Conservation (phyloP, 2,113 vertebrate species). For the Lethenteron reissneri region DNA sequence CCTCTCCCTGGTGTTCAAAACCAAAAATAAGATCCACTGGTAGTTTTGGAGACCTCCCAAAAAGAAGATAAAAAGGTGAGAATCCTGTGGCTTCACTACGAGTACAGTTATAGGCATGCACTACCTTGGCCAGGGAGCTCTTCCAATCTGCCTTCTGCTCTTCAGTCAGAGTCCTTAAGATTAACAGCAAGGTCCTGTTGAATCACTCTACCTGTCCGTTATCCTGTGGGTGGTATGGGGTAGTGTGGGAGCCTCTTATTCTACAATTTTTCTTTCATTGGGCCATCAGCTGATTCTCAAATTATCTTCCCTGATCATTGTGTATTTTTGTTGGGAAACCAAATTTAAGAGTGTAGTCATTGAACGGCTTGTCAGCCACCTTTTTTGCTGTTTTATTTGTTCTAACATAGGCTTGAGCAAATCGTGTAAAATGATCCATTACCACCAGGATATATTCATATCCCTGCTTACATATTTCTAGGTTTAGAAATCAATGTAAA, state of each 20-base stretch:
- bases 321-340: slow-evolving; percentile 7
- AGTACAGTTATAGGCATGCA: too few relatives aligned
- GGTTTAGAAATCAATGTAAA: slow-evolving; percentile 10
- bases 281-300: slow-evolving; percentile 8
- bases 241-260: slow-evolving; percentile 3
- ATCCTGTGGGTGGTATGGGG: slow-evolving; percentile 4
- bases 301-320: slow-evolving; percentile 4
- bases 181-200: not conserved
- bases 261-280: not conserved
- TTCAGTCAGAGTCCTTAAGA: not conserved
- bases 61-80: too few relatives aligned
- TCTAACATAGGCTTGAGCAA: slow-evolving; percentile 6
- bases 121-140: too few relatives aligned
- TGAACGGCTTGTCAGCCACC: slow-evolving; percentile 7
- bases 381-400: slow-evolving; percentile 7
- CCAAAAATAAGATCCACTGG: too few relatives aligned
- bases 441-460: slow-evolving; percentile 10
- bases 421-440: slow-evolving; percentile 6
- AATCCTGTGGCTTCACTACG: too few relatives aligned
- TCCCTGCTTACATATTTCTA: slow-evolving; percentile 6
- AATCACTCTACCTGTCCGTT: slow-evolving; percentile 7
- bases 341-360: slow-evolving; percentile 8
- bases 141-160: slow-evolving; percentile 1
- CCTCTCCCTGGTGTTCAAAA: too few relatives aligned
- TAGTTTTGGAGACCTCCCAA: too few relatives aligned